Evolutionary conservation across 2,888 invertebrate genomes (phyloP).

Genomic region (Pterostichus niger): DNA sequence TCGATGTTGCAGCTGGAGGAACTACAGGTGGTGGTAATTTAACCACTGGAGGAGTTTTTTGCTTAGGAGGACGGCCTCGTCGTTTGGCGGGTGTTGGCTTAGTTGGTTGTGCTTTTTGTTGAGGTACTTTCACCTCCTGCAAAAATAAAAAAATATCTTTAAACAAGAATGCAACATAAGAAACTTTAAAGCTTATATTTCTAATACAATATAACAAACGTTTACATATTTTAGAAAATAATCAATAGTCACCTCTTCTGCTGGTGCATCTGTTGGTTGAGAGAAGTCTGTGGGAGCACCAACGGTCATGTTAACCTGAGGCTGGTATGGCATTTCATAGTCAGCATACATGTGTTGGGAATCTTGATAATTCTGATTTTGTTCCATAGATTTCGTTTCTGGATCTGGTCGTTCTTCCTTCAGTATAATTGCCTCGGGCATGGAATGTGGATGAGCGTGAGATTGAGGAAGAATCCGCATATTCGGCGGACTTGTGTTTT

Average conservation of each 20-base stretch:
- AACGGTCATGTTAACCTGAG: constrained; percentile 34
- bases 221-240: background rate
- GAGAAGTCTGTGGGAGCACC: constrained; percentile 30
- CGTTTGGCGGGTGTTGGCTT: constrained; percentile 24
- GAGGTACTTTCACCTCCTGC: constrained; percentile 48
- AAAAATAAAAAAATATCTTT: background rate
- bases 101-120: constrained; percentile 14
- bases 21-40: background rate
- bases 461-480: constrained; percentile 40
- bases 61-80: constrained; percentile 46
- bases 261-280: constrained; percentile 25
- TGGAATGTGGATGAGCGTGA: constrained; percentile 64
- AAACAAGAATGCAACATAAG: background rate
- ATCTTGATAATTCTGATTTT: constrained; percentile 13
- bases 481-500: constrained; percentile 40
- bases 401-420: constrained; percentile 59
- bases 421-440: constrained; percentile 48
- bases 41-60: constrained; percentile 69
- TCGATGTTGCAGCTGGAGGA: background rate
- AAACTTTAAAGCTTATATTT: too few species aligned
- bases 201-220: too few species aligned
- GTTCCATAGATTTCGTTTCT: constrained; percentile 65
- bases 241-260: constrained; percentile 13
- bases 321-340: constrained; percentile 39
- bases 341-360: constrained; percentile 21